phyloP scores from a whole-genome alignment of 2,888 invertebrate species.

The Lasiommata megera region DNA sequence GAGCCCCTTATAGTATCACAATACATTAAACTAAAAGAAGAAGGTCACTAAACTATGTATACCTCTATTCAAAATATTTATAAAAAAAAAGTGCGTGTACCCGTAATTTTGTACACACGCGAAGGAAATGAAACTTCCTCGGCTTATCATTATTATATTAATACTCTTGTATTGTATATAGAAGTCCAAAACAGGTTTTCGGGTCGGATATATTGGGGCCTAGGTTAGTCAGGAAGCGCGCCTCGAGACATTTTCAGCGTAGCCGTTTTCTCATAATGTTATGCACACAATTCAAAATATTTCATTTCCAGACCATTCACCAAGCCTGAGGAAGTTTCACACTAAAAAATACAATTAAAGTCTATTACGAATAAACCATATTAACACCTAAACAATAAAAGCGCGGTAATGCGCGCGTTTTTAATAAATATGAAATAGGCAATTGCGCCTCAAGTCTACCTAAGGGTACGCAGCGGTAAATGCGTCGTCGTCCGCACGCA shows the following conservation, averaged over 20 bases:
- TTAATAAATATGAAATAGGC: conserved; percentile 1
- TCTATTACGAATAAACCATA: conserved; percentile 14
- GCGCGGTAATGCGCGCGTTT: not conserved
- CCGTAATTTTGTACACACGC: too few relatives aligned
- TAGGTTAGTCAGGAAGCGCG: too few relatives aligned
- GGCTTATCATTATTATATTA: too few relatives aligned
- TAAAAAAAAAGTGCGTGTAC: conserved; percentile 36
- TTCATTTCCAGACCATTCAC: not conserved
- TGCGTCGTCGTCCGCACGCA: conserved; percentile 15
- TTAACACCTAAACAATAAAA: conserved; percentile 5
- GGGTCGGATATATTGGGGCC: too few relatives aligned
- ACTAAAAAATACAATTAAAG: conserved; percentile 46
- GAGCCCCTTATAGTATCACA: conserved; percentile 75
- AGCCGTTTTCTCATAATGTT: too few relatives aligned
- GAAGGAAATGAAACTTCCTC: too few relatives aligned
- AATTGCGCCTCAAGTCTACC: conserved; percentile 12
- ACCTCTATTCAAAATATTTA: conserved; percentile 59
- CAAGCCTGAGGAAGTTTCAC: not conserved
- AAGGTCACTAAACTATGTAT: conserved; percentile 62
- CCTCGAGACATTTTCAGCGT: too few relatives aligned
- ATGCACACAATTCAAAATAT: too few relatives aligned
- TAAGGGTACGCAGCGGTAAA: conserved; percentile 2
- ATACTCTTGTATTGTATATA: too few relatives aligned
- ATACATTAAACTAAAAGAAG: conserved; percentile 69
- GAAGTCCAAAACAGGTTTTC: too few relatives aligned